A percentile compares a stretch with the other conserved stretches of the same genome.
phyloP scores from a whole-genome alignment of 2,797 vertebrate species.

The Megaceryle alcyon region DNA sequence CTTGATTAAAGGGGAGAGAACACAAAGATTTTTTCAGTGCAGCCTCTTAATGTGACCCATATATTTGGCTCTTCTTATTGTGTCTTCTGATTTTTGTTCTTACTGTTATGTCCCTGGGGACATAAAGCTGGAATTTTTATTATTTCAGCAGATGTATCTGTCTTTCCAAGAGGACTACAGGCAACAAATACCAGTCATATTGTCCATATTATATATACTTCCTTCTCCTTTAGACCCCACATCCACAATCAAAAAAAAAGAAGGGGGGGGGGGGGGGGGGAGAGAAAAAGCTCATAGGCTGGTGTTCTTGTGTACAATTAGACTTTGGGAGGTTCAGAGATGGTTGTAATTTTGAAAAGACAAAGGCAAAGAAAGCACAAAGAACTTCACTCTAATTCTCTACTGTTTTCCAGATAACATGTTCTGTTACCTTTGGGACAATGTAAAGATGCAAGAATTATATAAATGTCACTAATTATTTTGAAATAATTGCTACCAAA shows the following conservation, averaged over 20 bases:
- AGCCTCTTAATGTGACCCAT: background rate
- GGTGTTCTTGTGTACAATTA: background rate
- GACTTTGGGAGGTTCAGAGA: background rate
- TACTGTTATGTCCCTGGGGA: background rate
- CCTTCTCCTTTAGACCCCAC: background rate
- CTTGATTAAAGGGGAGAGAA: background rate
- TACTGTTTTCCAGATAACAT: background rate
- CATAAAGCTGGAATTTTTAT: background rate
- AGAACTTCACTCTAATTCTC: background rate
- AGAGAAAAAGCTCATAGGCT: background rate
- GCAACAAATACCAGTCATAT: background rate
- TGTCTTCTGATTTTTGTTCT: background rate
- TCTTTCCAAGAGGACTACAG: background rate
- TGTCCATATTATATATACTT: background rate
- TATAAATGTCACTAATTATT: constrained; percentile 14
- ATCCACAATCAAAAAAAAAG: too few species aligned
- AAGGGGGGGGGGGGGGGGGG: too few species aligned
- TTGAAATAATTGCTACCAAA: constrained; percentile 40
- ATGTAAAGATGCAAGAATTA: background rate
- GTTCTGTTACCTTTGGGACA: background rate
- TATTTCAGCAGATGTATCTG: background rate
- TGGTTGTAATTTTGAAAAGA: background rate
- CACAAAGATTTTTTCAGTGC: background rate
- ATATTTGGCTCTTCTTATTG: background rate
- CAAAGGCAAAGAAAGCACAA: background rate